Conservation (phyloP, 2,113 vertebrate species). For the Propithecus coquereli region DNA sequence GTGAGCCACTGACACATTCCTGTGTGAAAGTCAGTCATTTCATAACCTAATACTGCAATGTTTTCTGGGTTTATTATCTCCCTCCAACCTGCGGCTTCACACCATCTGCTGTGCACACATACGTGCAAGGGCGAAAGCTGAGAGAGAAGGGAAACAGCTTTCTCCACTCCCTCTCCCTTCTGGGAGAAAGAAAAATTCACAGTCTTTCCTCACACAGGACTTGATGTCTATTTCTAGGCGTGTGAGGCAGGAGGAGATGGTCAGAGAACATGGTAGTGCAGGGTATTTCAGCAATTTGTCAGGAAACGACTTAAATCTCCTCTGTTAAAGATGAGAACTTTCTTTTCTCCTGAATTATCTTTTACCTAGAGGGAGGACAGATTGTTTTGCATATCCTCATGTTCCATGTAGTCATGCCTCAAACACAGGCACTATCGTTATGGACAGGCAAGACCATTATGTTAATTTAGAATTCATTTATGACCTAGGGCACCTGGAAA, state of each 20-base stretch:
- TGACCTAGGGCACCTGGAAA: not conserved
- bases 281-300: not conserved
- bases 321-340: not conserved
- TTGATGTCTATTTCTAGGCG: not conserved
- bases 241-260: conserved; percentile 19
- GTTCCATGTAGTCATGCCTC: conserved; percentile 3
- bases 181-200: not conserved
- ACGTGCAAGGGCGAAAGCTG: conserved; percentile 59
- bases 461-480: conserved; percentile 38
- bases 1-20: conserved; percentile 32
- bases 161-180: conserved; percentile 27
- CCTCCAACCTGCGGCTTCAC: conserved; percentile 56
- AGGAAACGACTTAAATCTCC: conserved; percentile 15
- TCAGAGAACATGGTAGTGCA: not conserved
- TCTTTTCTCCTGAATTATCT: not conserved
- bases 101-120: conserved; percentile 65
- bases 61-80: conserved; percentile 65
- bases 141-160: conserved; percentile 62
- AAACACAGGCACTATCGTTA: not conserved
- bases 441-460: not conserved
- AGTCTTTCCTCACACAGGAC: conserved; percentile 27
- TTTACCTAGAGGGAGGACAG: conserved; percentile 1
- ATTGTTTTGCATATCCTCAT: not conserved
- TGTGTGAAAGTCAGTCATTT: conserved; percentile 72
- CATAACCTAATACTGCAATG: conserved; percentile 45